Percentiles rank a stretch among this genome's conserved stretches.
These are phyloP conservation scores for Phalanger gymnotis DNA, from an alignment of 2,797 vertebrate genomes.

Conservation along the genomic window DNA sequence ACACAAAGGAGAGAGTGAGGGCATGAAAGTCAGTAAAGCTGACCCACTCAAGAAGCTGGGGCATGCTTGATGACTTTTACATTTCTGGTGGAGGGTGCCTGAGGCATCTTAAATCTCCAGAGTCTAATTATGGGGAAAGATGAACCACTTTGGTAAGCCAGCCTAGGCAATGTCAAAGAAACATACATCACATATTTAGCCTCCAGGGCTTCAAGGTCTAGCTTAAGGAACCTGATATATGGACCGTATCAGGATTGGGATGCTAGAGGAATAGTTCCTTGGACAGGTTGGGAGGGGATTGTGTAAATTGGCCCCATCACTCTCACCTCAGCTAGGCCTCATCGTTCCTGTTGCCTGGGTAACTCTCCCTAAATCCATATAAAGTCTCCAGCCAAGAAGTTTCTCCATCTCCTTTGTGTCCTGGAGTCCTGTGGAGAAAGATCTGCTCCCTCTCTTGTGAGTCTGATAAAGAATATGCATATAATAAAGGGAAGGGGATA, in stretches of 20 bases:
- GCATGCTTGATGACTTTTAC: neutral
- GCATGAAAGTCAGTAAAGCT: neutral
- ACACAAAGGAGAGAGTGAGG: neutral
- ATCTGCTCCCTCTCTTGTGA: constrained; percentile 21
- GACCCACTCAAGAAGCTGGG: neutral
- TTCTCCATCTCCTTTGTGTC: constrained; percentile 30
- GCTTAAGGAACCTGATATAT: constrained; percentile 57
- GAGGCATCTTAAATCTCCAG: constrained; percentile 17
- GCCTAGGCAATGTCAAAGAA: constrained; percentile 5
- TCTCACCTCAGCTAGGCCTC: constrained; percentile 41
- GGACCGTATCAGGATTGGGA: constrained; percentile 21
- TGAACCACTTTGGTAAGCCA: constrained; percentile 21
- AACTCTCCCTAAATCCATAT: constrained; percentile 54
- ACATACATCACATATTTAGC: constrained; percentile 50
- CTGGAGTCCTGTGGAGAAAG: constrained; percentile 33
- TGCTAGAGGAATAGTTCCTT: neutral
- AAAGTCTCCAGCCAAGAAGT: constrained; percentile 36
- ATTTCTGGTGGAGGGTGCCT: constrained; percentile 24
- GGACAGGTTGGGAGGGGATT: neutral
- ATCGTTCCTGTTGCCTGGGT: constrained; percentile 17
- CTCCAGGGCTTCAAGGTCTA: constrained; percentile 40
- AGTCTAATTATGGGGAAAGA: constrained; percentile 53
- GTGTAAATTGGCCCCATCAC: constrained; percentile 38
- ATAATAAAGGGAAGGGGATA: neutral
- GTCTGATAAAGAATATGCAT: constrained; percentile 58